Base-by-base conservation (phyloP, 2,888 invertebrate species). In the Ligdia adustata region DNA sequence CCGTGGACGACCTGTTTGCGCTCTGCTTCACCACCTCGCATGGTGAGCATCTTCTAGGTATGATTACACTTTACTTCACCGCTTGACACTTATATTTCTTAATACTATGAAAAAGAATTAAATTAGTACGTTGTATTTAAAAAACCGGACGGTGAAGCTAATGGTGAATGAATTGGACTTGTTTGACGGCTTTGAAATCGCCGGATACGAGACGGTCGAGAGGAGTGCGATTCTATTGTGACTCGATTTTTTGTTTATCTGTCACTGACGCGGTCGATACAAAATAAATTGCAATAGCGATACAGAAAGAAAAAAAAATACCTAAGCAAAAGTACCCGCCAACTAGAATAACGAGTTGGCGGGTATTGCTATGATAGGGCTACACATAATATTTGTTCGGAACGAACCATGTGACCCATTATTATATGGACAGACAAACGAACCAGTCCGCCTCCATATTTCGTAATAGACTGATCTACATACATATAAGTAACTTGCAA, bases 1-100 rank as follows among this genome's bases (percentile, higher is more conserved):
- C 93, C 73, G 94, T 93, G 78, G 95, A 95, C 87, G 95, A 95
- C 78, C 86, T 95, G 73, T 94, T 95, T 76, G 94, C 94, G 61
- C 91, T 94, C 62, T 95, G 94, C 92, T 93, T 95, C 75, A 92
- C 93, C 73, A 91, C 92, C 55, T 64, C 85, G 73, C 92, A 93
- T 82, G 92, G 92, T 92, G 80, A 91, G 90, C 81, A 66, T 62
- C 41, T 58, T 24, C 48, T 61, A 49, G 62, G 61, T 63, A 61
- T 39, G 52, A 52, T 38, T 27, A 28, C 31, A 15, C 11, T n/a
- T 3, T 20, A 28, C 13, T 18, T 15, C 6, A 14, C n/a, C 13
- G 9, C 3, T 5, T 13, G n/a, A 14, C 6, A 5, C 4, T 12
- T 27, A 32, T 9, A 13, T 11, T 9, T 7, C 4, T 35, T 2